Evolutionary conservation across 37 sponge, comb jelly and placozoan species (phyloP), one percentile per base, ranked within the genome.

Genomic region (Agelas oroides): DNA sequence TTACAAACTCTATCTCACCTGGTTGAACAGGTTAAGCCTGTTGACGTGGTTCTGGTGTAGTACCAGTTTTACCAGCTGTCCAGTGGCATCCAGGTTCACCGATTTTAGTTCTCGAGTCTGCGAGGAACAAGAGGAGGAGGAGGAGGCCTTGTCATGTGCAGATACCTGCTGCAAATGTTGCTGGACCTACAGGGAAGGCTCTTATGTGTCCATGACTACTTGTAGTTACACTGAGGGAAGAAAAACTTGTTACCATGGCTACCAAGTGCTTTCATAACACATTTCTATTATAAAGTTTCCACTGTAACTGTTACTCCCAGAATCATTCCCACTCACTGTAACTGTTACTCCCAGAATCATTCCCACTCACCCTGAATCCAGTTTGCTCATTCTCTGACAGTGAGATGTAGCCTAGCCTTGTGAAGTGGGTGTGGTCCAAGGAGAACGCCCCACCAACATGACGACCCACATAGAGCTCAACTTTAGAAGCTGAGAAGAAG

Each of bases 41-140:
- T 96, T 96, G 77, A 96, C 60, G 84, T 96, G 94, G 66, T 96
- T 96, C 60, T 79, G 70, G n/a, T 85, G 86, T 13, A 90, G 53
- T 11, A 87, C 62, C 27, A 96, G 59, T 40, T 88, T 93, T 24
- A 96, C 53, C 30, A 88, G 88, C 59, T 71, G 78, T n/a, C 89
- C 88, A 54, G 32, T 30, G 40, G 68, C 87, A 38, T 96, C 89
- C 60, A 96, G 53, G 37, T 85, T 84, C 30, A 96, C 67, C 8
- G 97, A 96, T 75, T 96, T 96, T 36, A 96, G 65, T 77, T 96
- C 97, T 20, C 93, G 59, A 5, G 91, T 75, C 91, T 96, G 30
- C 1, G 69, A 34, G 5, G 59, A 53, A 40, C 35, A 57, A 27
- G 32, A 18, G 16, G 20, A 76, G n/a, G n/a, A 25, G n/a, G n/a